Evolutionary conservation across 1,140 invertebrate species (phyloP).

Genomic region (Zaprionus capensis): DNA sequence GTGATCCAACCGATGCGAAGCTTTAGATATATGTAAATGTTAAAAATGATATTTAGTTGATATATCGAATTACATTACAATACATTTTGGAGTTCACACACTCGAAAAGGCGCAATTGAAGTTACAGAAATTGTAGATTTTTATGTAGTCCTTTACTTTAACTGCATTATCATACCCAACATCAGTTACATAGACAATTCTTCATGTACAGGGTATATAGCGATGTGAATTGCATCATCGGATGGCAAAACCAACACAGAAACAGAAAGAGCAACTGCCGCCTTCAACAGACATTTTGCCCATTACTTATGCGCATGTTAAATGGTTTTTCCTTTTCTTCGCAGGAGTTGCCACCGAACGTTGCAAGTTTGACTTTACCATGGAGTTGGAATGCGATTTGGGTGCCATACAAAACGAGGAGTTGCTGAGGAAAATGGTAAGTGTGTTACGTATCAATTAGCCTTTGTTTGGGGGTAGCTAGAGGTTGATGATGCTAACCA

Average conservation of each 20-base stretch:
- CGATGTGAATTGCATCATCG: slow-evolving; percentile 40
- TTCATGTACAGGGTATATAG: slow-evolving; percentile 1
- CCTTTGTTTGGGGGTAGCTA: not conserved
- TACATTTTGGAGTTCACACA: not conserved
- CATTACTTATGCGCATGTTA: slow-evolving; percentile 21
- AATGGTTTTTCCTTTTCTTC: slow-evolving; percentile 26
- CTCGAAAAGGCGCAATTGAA: too few relatives aligned
- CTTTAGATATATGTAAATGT: not conserved
- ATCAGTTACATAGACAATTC: not conserved
- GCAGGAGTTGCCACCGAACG: slow-evolving; percentile 34
- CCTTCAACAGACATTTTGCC: slow-evolving; percentile 31
- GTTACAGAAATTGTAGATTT: too few relatives aligned
- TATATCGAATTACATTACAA: not conserved
- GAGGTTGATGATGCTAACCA: not conserved
- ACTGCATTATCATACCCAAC: not conserved
- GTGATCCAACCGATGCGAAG: not conserved
- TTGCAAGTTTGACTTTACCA: slow-evolving; percentile 29
- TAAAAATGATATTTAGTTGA: not conserved
- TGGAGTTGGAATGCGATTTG: slow-evolving; percentile 87
- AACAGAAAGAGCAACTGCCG: not conserved
- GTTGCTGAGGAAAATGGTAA: slow-evolving; percentile 89
- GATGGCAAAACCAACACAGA: slow-evolving; percentile 3
- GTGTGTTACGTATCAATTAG: slow-evolving; percentile 48
- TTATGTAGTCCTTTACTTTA: not conserved
- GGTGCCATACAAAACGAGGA: slow-evolving; percentile 89